A percentile compares a stretch with the other conserved stretches of the same genome.
phyloP scores from a whole-genome alignment of 2,888 invertebrate genomes.

The Sminthurinus aureus region DNA sequence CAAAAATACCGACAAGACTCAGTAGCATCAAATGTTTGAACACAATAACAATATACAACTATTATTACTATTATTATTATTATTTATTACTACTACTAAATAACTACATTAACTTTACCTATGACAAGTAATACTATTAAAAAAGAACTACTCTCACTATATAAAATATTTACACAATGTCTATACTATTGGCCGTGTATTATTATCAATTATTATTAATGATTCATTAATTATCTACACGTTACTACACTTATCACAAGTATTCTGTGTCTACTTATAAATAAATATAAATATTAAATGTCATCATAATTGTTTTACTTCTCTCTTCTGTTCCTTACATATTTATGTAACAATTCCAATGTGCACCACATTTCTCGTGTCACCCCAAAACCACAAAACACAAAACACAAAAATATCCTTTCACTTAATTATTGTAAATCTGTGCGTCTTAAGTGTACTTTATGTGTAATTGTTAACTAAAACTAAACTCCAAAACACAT shows the following conservation, averaged over 20 bases:
- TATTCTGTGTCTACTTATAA: neutral
- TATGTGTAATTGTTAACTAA: neutral
- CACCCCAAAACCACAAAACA: neutral
- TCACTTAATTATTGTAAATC: neutral
- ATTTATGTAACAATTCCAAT: too few relatives aligned
- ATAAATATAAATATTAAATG: too few relatives aligned
- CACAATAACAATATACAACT: neutral
- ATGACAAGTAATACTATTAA: neutral
- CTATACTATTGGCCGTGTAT: neutral
- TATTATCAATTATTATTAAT: neutral
- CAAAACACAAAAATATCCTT: neutral
- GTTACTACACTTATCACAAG: neutral
- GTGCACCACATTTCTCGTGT: neutral
- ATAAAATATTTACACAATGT: neutral
- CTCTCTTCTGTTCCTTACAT: too few relatives aligned
- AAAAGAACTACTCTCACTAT: neutral
- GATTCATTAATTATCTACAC: neutral
- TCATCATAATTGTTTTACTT: neutral
- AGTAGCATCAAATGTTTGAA: constrained; percentile 41
- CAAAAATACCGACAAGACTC: constrained; percentile 38
- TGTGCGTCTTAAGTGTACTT: neutral
- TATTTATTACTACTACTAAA: neutral
- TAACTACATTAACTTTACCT: neutral
- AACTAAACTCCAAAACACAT: neutral
- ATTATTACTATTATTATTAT: neutral